Evolutionary conservation across 2,888 invertebrate genomes (phyloP), one percentile per base, ranked within the genome.

Genomic region (Pegoplata infirma): DNA sequence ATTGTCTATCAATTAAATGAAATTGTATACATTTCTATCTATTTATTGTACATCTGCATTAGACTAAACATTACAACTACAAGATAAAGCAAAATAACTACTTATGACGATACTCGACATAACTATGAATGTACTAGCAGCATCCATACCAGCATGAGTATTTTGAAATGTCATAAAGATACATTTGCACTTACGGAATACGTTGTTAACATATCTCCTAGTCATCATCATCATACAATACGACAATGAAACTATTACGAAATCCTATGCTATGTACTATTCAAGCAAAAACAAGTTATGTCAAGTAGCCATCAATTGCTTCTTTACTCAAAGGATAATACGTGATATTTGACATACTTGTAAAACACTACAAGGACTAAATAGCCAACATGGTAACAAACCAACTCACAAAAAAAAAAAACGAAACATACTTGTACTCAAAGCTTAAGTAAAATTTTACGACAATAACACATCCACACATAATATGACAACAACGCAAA

Each of bases 341-440:
- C 72, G 64, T 73, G 64, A 73, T 76, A 68, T 76, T 80, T 80
- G 76, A 69, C 64, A 69, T 69, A 80, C 69, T 73, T 55, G 72
- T 53, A 66, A 68, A 66, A 25, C 44, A 58, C 25, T 58, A 28
- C 36, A 21, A 12, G 2, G 58, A 66, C 19, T 19, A 25, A n/a
- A n/a, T 28, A 51, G 23, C 23, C 5, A 12, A 49, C 5, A 49
- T 3, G 8, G 16, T 3, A 44, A 66, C 5, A 40, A 69, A 14
- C 19, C 12, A 44, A n/a, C n/a, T n/a, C n/a, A n/a, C n/a, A n/a
- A n/a, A n/a, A n/a, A n/a, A n/a, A n/a, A 61, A 51, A 14, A 56
- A 16, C 40, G 28, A 49, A 55, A 56, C 7, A 69, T 12, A 23
- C 3, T n/a, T n/a, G 8, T n/a, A 49, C 16, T 56, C 56, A 51